phyloP scores from a whole-genome alignment of 2,113 vertebrate genomes.

The Eira barbara region DNA sequence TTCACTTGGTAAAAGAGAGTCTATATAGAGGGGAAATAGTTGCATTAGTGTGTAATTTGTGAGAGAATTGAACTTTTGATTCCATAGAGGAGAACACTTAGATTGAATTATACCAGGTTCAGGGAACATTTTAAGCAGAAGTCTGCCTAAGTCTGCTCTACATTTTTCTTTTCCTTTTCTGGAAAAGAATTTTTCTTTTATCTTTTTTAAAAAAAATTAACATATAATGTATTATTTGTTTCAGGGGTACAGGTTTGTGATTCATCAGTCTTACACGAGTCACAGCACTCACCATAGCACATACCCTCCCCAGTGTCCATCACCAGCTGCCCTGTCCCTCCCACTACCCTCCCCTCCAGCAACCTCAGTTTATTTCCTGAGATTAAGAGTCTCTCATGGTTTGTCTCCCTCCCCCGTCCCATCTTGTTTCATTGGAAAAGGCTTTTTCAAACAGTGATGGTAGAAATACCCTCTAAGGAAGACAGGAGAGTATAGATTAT shows the following conservation, averaged over 20 bases:
- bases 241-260: too few relatives aligned
- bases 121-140: constrained; percentile 51
- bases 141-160: background rate
- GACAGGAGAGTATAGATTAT: background rate
- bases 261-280: too few relatives aligned
- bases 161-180: constrained; percentile 17
- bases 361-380: too few relatives aligned
- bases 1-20: constrained; percentile 56
- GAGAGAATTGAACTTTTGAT: constrained; percentile 62
- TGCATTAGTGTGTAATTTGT: constrained; percentile 63
- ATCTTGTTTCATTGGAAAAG: background rate
- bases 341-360: too few relatives aligned
- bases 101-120: constrained; percentile 57
- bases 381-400: too few relatives aligned
- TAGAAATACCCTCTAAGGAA: constrained; percentile 23
- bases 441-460: background rate
- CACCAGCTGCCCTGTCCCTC: too few relatives aligned
- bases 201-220: too few relatives aligned
- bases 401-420: too few relatives aligned
- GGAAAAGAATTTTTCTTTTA: background rate
- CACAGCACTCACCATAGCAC: too few relatives aligned
- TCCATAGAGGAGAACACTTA: constrained; percentile 52
- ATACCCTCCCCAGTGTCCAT: too few relatives aligned
- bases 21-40: constrained; percentile 12
- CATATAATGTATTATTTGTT: too few relatives aligned